phyloP scores from a whole-genome alignment of 2,888 invertebrate genomes.

The Aphrophora alni region DNA sequence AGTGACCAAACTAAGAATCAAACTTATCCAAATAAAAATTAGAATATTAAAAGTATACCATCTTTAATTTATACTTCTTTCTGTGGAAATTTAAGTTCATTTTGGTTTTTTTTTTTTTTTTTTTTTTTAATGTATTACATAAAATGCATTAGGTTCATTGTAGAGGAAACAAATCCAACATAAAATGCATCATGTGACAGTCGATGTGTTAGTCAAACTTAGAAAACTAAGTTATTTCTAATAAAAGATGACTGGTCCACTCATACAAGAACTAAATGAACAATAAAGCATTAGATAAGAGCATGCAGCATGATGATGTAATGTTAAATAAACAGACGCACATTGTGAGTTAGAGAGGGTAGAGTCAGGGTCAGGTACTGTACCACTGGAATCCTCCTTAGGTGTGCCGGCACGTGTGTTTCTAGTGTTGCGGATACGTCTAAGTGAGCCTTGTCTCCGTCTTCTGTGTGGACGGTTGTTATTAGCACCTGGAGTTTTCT shows the following conservation, averaged over 20 bases:
- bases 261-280: neutral
- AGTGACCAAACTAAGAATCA: too few relatives aligned
- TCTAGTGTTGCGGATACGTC: slow-evolving; percentile 86
- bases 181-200: too few relatives aligned
- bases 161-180: too few relatives aligned
- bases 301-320: slow-evolving; percentile 9
- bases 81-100: too few relatives aligned
- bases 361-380: slow-evolving; percentile 32
- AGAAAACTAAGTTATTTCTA: slow-evolving; percentile 12
- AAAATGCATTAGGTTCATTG: too few relatives aligned
- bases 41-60: too few relatives aligned
- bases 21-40: too few relatives aligned
- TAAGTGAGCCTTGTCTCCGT: slow-evolving; percentile 82
- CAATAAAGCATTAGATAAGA: neutral
- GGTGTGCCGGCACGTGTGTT: slow-evolving; percentile 81
- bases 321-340: slow-evolving; percentile 18
- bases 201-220: too few relatives aligned
- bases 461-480: slow-evolving; percentile 94
- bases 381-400: slow-evolving; percentile 67
- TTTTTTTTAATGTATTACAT: too few relatives aligned
- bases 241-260: neutral
- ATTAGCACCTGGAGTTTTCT: slow-evolving; percentile 97
- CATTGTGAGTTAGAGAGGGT: slow-evolving; percentile 37
- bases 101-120: too few relatives aligned
- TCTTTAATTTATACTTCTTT: too few relatives aligned